Percentiles rank a stretch among this genome's conserved stretches.
Evolutionary conservation across 2,888 invertebrate genomes (phyloP).

Genomic region (Rhaphigaster nebulosa): DNA sequence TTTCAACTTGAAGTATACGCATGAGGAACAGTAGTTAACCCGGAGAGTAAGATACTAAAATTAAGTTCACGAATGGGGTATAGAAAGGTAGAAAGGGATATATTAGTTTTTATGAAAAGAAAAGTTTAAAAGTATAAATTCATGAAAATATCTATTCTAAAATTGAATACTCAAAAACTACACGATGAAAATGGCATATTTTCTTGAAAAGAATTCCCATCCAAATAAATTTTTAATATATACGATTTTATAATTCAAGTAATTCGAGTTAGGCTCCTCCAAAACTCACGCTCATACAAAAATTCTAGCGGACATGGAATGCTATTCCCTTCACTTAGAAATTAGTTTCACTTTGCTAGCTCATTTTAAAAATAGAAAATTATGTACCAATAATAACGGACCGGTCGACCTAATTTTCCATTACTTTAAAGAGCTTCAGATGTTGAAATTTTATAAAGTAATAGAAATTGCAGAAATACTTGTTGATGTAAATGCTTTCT

Average conservation of each 20-base stretch:
- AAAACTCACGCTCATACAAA: background rate
- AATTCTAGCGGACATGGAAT: background rate
- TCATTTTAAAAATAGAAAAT: slow-evolving; percentile 2
- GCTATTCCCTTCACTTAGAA: background rate
- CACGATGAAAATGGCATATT: too few species aligned
- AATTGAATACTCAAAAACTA: too few species aligned
- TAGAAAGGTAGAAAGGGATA: too few species aligned
- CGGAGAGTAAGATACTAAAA: too few species aligned
- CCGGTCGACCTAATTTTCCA: background rate
- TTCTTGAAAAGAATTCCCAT: too few species aligned
- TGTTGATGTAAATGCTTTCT: background rate
- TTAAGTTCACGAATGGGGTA: too few species aligned
- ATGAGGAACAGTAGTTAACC: too few species aligned
- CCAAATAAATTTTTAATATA: too few species aligned
- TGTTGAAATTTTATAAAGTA: background rate
- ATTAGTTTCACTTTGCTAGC: background rate
- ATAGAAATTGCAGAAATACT: background rate
- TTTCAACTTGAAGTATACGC: too few species aligned
- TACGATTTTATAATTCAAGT: background rate
- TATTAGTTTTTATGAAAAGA: too few species aligned
- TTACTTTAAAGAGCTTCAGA: background rate
- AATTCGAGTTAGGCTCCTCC: background rate
- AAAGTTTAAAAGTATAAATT: too few species aligned
- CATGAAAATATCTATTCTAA: too few species aligned
- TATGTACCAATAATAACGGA: background rate